Conservation (phyloP, 2,797 vertebrate genomes). For the Poeciliopsis gracilis region DNA sequence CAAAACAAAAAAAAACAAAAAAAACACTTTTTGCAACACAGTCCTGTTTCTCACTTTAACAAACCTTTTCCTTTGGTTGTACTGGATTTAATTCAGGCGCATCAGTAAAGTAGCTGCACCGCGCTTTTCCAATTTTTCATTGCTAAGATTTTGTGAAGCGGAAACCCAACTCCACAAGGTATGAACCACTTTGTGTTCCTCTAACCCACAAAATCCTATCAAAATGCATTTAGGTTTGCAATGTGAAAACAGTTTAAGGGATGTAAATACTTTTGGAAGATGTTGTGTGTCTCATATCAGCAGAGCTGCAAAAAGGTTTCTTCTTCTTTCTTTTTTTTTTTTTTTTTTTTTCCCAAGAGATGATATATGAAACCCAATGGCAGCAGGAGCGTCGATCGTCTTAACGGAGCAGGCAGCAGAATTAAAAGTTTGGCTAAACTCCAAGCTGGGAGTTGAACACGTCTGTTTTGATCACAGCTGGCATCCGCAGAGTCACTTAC, state of each 20-base stretch:
- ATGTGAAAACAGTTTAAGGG: not conserved
- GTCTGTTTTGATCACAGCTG: constrained; percentile 12
- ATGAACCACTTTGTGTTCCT: not conserved
- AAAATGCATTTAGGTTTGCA: not conserved
- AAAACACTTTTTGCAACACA: too few relatives aligned
- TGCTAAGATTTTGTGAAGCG: not conserved
- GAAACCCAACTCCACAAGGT: not conserved
- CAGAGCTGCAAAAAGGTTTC: not conserved
- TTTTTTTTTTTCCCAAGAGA: not conserved
- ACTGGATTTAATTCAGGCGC: not conserved
- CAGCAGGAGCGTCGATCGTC: constrained; percentile 11
- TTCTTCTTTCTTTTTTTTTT: not conserved
- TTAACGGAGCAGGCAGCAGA: constrained; percentile 5
- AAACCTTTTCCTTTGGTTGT: not conserved
- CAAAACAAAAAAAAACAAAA: too few relatives aligned
- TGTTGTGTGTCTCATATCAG: not conserved
- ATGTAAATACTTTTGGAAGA: not conserved
- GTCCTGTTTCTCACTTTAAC: not conserved
- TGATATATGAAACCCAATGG: not conserved
- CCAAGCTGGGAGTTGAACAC: constrained; percentile 2
- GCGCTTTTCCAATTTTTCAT: not conserved
- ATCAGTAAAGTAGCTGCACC: not conserved
- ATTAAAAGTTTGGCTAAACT: constrained; percentile 2
- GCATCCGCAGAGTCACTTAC: constrained; percentile 68
- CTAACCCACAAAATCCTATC: not conserved